phyloP scores from a whole-genome alignment of 1,140 invertebrate genomes.

The Cheumatopsyche charites region DNA sequence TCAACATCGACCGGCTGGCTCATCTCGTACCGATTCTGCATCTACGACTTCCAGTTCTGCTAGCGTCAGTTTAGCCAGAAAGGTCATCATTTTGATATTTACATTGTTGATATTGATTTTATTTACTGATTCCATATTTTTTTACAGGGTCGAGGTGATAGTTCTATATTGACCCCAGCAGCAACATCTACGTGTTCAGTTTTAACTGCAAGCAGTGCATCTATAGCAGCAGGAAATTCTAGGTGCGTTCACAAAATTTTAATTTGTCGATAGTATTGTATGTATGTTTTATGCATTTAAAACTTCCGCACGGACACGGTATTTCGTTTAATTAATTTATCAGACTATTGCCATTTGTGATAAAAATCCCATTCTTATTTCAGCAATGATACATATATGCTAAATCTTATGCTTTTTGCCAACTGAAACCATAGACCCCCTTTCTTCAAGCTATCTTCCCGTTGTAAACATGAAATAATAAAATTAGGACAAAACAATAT shows the following conservation, averaged over 20 bases:
- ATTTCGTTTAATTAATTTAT: too few relatives aligned
- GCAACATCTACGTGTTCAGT: slow-evolving; percentile 45
- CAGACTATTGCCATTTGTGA: too few relatives aligned
- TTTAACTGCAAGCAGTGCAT: slow-evolving; percentile 46
- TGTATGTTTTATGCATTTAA: too few relatives aligned
- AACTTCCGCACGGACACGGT: too few relatives aligned
- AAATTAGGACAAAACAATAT: too few relatives aligned
- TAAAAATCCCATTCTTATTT: too few relatives aligned
- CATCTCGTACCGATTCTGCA: slow-evolving; percentile 54
- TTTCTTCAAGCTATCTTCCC: too few relatives aligned
- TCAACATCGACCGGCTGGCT: slow-evolving; percentile 57
- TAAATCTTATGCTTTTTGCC: too few relatives aligned
- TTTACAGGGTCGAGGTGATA: slow-evolving; percentile 16
- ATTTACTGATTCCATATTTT: neutral
- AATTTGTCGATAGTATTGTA: too few relatives aligned
- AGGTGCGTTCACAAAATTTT: slow-evolving; percentile 34
- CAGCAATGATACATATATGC: too few relatives aligned
- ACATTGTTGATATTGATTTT: neutral
- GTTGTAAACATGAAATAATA: neutral
- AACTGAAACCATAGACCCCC: too few relatives aligned
- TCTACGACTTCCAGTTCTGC: slow-evolving; percentile 48
- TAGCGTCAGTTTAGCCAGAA: slow-evolving; percentile 45
- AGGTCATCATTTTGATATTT: slow-evolving; percentile 31
- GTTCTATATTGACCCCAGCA: slow-evolving; percentile 33
- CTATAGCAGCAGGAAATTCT: slow-evolving; percentile 47